Percentiles rank a stretch among this genome's conserved stretches.
These are phyloP conservation scores for Thelaira solivaga DNA, from an alignment of 2,888 invertebrate genomes.

Conservation along the genomic window DNA sequence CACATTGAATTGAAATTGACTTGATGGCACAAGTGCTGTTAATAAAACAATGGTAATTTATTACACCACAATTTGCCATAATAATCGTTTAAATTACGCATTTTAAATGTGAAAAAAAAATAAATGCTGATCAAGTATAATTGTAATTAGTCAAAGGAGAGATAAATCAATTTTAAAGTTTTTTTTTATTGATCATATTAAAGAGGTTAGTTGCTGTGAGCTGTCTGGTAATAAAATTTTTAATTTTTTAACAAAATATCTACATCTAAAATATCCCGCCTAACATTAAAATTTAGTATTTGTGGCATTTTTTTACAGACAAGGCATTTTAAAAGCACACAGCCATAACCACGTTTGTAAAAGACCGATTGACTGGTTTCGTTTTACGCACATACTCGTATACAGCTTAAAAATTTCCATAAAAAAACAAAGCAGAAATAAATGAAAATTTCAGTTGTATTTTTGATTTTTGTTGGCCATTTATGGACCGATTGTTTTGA, in stretches of 20 bases:
- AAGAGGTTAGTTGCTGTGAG: neutral
- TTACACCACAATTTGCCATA: conserved; percentile 50
- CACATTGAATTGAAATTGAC: conserved; percentile 22
- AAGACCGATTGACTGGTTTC: too few relatives aligned
- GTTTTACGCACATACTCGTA: too few relatives aligned
- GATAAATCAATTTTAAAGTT: conserved; percentile 24
- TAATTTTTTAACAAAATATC: neutral
- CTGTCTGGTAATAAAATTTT: neutral
- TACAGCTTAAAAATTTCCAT: too few relatives aligned
- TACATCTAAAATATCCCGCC: too few relatives aligned
- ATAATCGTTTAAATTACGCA: conserved; percentile 31
- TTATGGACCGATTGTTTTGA: too few relatives aligned
- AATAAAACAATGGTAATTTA: conserved; percentile 48
- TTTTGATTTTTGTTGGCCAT: too few relatives aligned
- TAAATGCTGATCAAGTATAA: conserved; percentile 15
- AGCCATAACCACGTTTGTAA: too few relatives aligned
- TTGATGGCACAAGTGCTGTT: conserved; percentile 26
- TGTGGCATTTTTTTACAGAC: too few relatives aligned
- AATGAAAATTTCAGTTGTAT: too few relatives aligned
- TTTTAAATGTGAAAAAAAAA: conserved; percentile 33
- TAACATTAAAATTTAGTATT: too few relatives aligned
- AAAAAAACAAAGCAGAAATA: too few relatives aligned
- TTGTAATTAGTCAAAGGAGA: conserved; percentile 11
- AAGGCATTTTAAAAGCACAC: too few relatives aligned
- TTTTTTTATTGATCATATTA: neutral